Evolutionary conservation across 2,113 vertebrate species (phyloP), one percentile per base, ranked within the genome.

Genomic region (Scomber scombrus): DNA sequence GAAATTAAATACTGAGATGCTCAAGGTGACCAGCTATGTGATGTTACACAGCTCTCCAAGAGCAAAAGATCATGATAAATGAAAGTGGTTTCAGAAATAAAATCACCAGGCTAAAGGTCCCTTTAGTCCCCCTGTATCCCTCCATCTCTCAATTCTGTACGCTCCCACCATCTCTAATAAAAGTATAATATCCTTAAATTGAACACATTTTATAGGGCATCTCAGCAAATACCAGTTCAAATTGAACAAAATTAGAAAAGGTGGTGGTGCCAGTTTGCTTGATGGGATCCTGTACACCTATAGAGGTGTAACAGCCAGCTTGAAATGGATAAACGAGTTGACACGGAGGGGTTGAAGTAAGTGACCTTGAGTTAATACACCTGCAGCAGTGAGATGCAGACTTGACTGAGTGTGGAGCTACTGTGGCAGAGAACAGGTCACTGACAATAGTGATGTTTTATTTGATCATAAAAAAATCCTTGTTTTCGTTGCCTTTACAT

Each of bases 171-270:
- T 46, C 71, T 82, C 69, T 80, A 89, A 89, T 85, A 87, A 78
- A 85, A 79, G 75, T 79, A 73, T 90, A 87, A 90, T 88, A 82
- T 93, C 83, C 75, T 85, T 69, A 89, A 81, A 89, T 88, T 68
- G 88, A 86, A 88, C 61, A 88, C 80, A 85, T 89, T 92, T 88
- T 82, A 76, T 78, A 79, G 81, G 69, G 75, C 74, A 80, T 85
- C 70, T 81, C 67, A 29, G 80, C 71, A 85, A 92, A 89, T 67
- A 85, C 87, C 88, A 82, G 85, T 78, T 93, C 80, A 90, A 93
- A 91, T 90, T 89, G 92, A 83, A 88, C 86, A 72, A 84, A 91
- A 91, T 92, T 90, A 93, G 85, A 91, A 74, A 85, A n/a, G 76
- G 64, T 61, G 64, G 85, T 61, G 57, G 67, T 23, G 18, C 58